Conservation (phyloP, 2,113 vertebrate species). For the Megalops atlanticus region DNA sequence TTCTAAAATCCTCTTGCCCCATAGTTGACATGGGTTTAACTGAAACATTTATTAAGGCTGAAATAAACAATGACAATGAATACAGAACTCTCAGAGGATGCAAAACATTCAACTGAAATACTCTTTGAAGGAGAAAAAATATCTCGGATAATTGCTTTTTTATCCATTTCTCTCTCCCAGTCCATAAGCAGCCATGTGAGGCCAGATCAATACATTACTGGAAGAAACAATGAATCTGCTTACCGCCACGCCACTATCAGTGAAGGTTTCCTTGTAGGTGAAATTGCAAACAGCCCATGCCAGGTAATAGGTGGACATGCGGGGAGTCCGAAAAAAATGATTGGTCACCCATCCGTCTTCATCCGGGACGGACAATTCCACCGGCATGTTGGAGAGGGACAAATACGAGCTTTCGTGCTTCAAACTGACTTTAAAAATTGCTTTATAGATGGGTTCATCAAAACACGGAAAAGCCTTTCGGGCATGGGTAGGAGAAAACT, state of each 20-base stretch:
- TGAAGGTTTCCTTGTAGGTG: slow-evolving; percentile 85
- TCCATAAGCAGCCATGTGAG: too few species aligned
- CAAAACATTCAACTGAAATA: too few species aligned
- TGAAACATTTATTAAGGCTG: too few species aligned
- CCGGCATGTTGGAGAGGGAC: slow-evolving; percentile 96
- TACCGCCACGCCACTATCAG: slow-evolving; percentile 84
- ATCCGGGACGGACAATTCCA: slow-evolving; percentile 80
- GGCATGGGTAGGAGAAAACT: slow-evolving; percentile 95
- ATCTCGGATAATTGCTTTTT: background rate
- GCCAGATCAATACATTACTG: slow-evolving; percentile 17
- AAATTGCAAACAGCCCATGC: slow-evolving; percentile 98
- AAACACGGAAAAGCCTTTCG: slow-evolving; percentile 98
- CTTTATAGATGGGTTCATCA: slow-evolving; percentile 97
- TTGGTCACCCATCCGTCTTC: slow-evolving; percentile 91
- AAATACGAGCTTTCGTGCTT: slow-evolving; percentile 88
- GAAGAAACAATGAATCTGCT: slow-evolving; percentile 64
- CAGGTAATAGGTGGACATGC: slow-evolving; percentile 97
- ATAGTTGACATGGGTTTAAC: too few species aligned
- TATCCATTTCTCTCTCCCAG: background rate
- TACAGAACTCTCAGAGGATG: too few species aligned
- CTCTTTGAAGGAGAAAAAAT: too few species aligned
- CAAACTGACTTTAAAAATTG: slow-evolving; percentile 92
- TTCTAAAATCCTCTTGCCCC: too few species aligned
- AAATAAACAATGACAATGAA: too few species aligned
- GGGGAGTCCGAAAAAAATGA: slow-evolving; percentile 88